Conservation (phyloP, 2,797 vertebrate species). For the Smutsia gigantea region DNA sequence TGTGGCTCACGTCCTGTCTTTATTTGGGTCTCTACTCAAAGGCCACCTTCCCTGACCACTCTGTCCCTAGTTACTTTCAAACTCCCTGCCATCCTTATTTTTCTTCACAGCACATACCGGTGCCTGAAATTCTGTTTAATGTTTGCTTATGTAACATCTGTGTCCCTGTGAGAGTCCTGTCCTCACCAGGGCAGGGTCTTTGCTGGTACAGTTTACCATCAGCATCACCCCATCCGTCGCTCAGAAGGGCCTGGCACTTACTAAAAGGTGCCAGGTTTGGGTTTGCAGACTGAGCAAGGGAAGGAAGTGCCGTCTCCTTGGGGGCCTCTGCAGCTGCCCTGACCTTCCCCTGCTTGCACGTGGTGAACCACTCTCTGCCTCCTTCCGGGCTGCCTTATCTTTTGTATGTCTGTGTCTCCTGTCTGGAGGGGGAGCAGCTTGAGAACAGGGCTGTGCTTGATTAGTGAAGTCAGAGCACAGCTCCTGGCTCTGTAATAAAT, state of each 20-base stretch:
- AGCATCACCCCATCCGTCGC: accelerated
- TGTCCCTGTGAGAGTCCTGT: no score
- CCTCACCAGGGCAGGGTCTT: neutral
- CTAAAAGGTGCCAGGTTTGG: accelerated
- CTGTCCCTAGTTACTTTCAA: neutral
- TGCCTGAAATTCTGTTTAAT: accelerated
- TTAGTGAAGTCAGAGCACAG: neutral
- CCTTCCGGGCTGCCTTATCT: accelerated
- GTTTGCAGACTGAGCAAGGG: neutral
- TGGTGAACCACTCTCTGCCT: neutral
- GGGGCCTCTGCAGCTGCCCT: neutral
- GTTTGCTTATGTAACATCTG: neutral
- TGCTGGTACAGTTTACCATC: neutral
- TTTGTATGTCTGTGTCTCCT: neutral
- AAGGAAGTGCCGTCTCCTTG: neutral
- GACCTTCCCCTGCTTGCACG: accelerated
- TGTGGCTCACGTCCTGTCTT: neutral
- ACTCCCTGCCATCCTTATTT: neutral
- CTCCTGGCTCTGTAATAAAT: neutral
- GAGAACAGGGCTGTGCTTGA: neutral
- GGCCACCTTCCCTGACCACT: neutral
- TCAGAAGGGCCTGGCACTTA: neutral
- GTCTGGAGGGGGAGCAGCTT: neutral
- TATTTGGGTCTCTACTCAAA: neutral
- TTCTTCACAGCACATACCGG: neutral